A percentile compares a stretch with the other conserved stretches of the same genome.
These are phyloP conservation scores for Palythoa heliodiscus DNA, from an alignment of 92 coral and sea anemone genomes.

Conservation along the genomic window DNA sequence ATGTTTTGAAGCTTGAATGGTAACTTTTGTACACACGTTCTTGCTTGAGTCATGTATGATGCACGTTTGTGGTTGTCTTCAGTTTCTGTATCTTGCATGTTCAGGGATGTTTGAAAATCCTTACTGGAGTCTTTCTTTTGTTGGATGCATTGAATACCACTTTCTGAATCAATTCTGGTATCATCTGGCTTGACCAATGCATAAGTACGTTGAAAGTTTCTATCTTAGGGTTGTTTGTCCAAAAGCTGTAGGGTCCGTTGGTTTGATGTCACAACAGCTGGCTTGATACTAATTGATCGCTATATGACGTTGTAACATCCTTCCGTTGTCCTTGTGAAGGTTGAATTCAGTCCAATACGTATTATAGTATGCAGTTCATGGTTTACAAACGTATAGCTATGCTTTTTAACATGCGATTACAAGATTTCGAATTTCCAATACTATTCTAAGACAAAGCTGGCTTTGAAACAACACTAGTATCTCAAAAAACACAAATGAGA, in stretches of 20 bases:
- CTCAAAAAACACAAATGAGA: not conserved
- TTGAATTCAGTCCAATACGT: not conserved
- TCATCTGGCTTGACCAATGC: not conserved
- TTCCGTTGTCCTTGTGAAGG: not conserved
- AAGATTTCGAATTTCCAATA: not conserved
- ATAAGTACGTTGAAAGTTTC: not conserved
- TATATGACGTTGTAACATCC: not conserved
- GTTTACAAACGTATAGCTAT: not conserved
- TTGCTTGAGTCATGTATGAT: too few relatives aligned
- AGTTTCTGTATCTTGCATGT: not conserved
- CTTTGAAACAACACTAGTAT: not conserved
- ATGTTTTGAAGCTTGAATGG: not conserved
- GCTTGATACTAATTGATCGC: not conserved
- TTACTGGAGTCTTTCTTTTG: not conserved
- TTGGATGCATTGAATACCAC: not conserved
- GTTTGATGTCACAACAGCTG: not conserved
- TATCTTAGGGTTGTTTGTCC: not conserved
- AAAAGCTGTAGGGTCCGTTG: not conserved
- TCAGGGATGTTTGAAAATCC: not conserved
- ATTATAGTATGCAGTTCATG: not conserved
- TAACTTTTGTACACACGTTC: not conserved
- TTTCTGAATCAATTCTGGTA: not conserved
- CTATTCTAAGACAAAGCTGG: not conserved
- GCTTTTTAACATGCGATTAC: not conserved
- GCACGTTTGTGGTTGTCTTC: not conserved